Base-by-base conservation (phyloP, 2,888 invertebrate species). In the Auanema freiburgensis region DNA sequence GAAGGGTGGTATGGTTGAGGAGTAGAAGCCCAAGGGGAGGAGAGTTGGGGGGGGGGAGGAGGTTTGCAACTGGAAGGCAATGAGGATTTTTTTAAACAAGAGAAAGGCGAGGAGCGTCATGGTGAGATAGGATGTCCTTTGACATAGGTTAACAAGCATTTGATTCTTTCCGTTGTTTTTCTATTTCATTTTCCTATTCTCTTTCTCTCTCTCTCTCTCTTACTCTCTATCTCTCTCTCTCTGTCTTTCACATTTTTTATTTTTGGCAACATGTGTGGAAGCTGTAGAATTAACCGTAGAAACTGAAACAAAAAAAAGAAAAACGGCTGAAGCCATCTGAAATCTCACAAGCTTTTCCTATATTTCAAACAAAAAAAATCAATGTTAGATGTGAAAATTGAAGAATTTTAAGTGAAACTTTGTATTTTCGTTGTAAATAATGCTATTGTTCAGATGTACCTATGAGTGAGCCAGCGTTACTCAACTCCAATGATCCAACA, bases 311-410 rank as follows among this genome's bases (percentile, higher is more conserved):
- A n/a, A n/a, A n/a, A n/a, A n/a, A n/a, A n/a, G n/a, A n/a, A 33
- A 33, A 33, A 33, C 8, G 33, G 8, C 33, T 33, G 33, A 33
- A 33, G 33, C 33, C 33, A 33, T 33, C 33, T n/a, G 16, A 50
- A 16, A 50, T n/a, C 25, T 11, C 51, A 23, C 51, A 23, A 50
- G 51, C 51, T 50, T 14, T 50, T n/a, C 25, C 21, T 46, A 53
- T 16, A 23, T 54, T 33, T 54, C 18, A 33, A 23, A 54, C 55
- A 33, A 33, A 54, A 53, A 54, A n/a, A 56, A 40, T n/a, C 18
- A 41, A 40, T 42, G 18, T 52, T 23, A 24, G n/a, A 4, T n/a
- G 18, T 24, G 52, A 18, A 18, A 52, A 24, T 52, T 41, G 43
- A 16, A 42, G 33, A 14, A 23, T 46, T 33, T 24, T 11, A 23